Base-by-base conservation (phyloP, 1,140 invertebrate species). In the Zaprionus capensis region DNA sequence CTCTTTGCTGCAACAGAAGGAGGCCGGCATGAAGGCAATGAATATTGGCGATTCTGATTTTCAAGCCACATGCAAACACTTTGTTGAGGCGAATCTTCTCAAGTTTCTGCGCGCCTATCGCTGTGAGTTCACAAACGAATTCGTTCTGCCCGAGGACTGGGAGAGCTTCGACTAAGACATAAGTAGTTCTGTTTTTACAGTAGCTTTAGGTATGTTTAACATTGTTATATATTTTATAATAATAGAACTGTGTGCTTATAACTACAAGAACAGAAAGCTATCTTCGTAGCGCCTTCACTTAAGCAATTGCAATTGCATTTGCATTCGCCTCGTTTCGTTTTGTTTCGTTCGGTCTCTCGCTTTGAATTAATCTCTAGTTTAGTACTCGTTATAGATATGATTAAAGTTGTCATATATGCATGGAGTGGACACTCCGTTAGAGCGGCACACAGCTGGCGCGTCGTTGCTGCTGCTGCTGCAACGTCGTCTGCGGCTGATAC, bases 111-210 rank as follows among this genome's bases (percentile, higher is more conserved):
- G 84, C 6, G 44, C 55, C 22, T 57, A 81, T 74, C 81, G 85
- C 1, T 49, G 58, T 1, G 85, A 88, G 20, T 88, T 88, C 15
- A 28, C 66, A 4, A 75, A 90, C 24, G 14, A 81, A 14, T 90
- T 90, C 28, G 75, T 67, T 1, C 24, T 88, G 56, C 84, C 84
- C 2, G 84, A 88, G 28, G 81, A 88, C 36, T 79, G 67, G 59
- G 51, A 73, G 17, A 1, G 2, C 20, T 4, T 28, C 5, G 9
- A 36, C 4, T 56, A 22, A 15, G 26, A 15, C 17, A 49, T 9
- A 20, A 46, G 20, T 7, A 49, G 9, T 20, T 24, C 20, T 17
- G 51, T 26, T 28, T 28, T n/a, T 41, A 51, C 49, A 66, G 46
- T 68, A 46, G 2, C n/a, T 46, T 17, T 41, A 59, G 24, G 46